Base-by-base conservation (phyloP, 2,888 invertebrate species). In the Lithophane ornitopus region DNA sequence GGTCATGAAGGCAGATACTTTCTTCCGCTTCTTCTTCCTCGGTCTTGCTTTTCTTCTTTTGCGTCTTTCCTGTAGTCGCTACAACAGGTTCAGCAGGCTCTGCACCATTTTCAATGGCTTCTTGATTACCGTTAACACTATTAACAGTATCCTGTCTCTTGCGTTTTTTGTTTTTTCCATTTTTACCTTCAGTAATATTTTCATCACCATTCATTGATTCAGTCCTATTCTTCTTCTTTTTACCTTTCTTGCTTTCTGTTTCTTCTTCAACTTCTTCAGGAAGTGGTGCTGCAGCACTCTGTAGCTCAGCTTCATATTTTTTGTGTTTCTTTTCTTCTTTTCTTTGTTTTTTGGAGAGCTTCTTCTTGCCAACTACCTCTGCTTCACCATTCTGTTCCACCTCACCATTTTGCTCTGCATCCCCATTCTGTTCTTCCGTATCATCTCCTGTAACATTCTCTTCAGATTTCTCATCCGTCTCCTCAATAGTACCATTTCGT, bases 271-370 rank as follows among this genome's bases (percentile, higher is more conserved):
- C 91, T 49, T 93, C 94, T 71, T 90, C 92, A 52, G 88, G 87
- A 6, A 89, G 91, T 49, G 89, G 88, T 66, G 87, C 91, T 71
- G 88, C 93, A 72, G 94, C 96, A 90, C 94, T 95, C 74, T 95
- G 93, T 61, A 96, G 80, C 86, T 95, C 95, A 16, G 96, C 95
- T 90, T 96, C 95, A 91, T 96, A 96, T 85, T 96, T 96, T 86
- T 93, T 92, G 41, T 94, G 93, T 88, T 96, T 96, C 84, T 96
- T 95, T 88, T 95, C 95, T 89, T 96, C 95, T 89, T 96, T 96
- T 46, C 91, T 91, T 90, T 97, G 94, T 90, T 97, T 96, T 81
- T 96, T 96, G n/a, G 94, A 92, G 19, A 95, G 79, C 84, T 92
- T 94, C 74, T 92, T 93, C 54, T 88, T 90, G 73, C 89, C 86